Conservation (phyloP, 2,888 invertebrate species). For the Metacarcinus magister region DNA sequence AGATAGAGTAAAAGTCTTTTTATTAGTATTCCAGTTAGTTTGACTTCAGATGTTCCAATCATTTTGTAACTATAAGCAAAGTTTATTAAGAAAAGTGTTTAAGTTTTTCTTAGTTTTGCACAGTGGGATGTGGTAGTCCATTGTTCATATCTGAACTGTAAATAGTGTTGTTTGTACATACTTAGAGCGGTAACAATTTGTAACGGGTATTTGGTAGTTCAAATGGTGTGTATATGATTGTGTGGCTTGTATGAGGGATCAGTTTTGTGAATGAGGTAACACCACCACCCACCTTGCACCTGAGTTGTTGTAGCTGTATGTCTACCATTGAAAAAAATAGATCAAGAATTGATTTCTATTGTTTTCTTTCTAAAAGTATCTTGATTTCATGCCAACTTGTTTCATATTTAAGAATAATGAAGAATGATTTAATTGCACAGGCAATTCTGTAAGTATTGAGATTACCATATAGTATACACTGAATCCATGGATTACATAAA, state of each 20-base stretch:
- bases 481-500: neutral
- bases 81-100: neutral
- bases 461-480: neutral
- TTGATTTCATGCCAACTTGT: neutral
- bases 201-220: neutral
- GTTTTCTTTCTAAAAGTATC: neutral
- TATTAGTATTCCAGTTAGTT: neutral
- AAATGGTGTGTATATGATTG: neutral
- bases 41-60: neutral
- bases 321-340: neutral
- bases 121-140: slow-evolving; percentile 15
- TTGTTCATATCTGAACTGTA: slow-evolving; percentile 37
- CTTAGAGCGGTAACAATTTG: neutral
- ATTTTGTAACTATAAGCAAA: neutral
- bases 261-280: neutral
- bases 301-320: no score
- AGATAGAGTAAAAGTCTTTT: slow-evolving; percentile 19
- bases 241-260: neutral
- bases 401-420: neutral
- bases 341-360: neutral
- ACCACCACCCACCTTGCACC: no score
- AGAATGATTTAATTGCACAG: neutral
- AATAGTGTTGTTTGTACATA: neutral
- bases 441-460: neutral
- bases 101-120: neutral